A percentile compares a stretch with the other conserved stretches of the same genome.
These are phyloP conservation scores for Spodoptera frugiperda DNA, from an alignment of 1,140 invertebrate species.

Conservation along the genomic window DNA sequence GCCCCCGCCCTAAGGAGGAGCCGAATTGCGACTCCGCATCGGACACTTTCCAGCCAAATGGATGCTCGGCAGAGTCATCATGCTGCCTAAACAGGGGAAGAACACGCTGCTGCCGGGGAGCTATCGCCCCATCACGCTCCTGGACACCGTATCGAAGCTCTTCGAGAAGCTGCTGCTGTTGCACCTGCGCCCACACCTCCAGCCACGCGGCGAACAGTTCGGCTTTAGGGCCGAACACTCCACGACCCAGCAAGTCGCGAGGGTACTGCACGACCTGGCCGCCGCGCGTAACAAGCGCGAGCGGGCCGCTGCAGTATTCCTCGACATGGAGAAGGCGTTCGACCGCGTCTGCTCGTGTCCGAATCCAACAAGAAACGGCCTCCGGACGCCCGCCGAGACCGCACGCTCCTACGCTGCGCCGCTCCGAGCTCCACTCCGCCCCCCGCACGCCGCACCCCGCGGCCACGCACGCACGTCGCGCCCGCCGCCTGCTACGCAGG, in stretches of 20 bases:
- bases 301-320: slow-evolving; percentile 24
- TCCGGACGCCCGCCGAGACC: too few species aligned
- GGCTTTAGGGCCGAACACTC: slow-evolving; percentile 1
- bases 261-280: background rate
- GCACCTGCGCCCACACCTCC: slow-evolving; percentile 22
- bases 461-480: too few species aligned
- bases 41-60: slow-evolving; percentile 45
- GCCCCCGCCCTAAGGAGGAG: background rate
- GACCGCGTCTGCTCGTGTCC: slow-evolving; percentile 24
- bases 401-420: too few species aligned
- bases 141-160: slow-evolving; percentile 58
- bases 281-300: slow-evolving; percentile 9
- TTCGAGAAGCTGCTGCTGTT: slow-evolving; percentile 64
- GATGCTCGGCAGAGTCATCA: too few species aligned
- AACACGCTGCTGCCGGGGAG: slow-evolving; percentile 46
- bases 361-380: too few species aligned
- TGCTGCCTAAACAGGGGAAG: slow-evolving; percentile 49
- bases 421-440: too few species aligned
- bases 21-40: slow-evolving; percentile 6
- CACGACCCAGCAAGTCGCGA: slow-evolving; percentile 5
- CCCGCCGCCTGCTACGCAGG: too few species aligned
- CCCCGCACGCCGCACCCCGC: too few species aligned
- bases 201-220: background rate
- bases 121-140: slow-evolving; percentile 69
- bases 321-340: slow-evolving; percentile 53